Conservation (phyloP, 2,113 vertebrate genomes). For the Gymnocephalus cernua region DNA sequence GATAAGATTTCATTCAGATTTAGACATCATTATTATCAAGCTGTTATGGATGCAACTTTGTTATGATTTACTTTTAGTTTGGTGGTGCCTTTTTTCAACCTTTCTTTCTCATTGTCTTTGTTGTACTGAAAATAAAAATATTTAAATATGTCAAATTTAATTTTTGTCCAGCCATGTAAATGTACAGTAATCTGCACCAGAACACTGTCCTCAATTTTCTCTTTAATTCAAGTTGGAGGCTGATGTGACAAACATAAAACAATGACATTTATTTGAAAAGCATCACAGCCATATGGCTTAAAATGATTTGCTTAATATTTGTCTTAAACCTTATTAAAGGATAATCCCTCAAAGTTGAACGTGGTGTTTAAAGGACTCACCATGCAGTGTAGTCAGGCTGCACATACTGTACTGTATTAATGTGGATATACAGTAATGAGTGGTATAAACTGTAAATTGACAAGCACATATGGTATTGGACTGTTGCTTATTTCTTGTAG, state of each 20-base stretch:
- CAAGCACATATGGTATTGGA: background rate
- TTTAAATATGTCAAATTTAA: background rate
- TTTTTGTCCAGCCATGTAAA: background rate
- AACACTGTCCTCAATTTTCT: background rate
- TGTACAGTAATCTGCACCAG: background rate
- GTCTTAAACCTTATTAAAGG: slow-evolving; percentile 73
- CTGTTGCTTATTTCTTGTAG: background rate
- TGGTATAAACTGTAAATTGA: background rate
- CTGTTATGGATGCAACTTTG: background rate
- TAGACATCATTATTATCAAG: too few relatives aligned
- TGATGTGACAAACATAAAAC: slow-evolving; percentile 41
- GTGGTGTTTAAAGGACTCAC: slow-evolving; percentile 56
- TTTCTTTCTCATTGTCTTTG: background rate
- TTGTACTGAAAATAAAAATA: background rate
- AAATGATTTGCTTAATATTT: slow-evolving; percentile 64
- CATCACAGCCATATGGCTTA: slow-evolving; percentile 53
- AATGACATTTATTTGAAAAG: slow-evolving; percentile 63
- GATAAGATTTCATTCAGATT: background rate
- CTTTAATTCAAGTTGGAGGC: background rate
- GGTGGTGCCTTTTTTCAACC: background rate
- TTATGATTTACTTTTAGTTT: background rate
- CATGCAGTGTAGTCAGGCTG: slow-evolving; percentile 16
- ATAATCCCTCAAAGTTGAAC: slow-evolving; percentile 67
- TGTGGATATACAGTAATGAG: slow-evolving; percentile 5
- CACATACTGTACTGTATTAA: background rate